A percentile compares a stretch with the other conserved stretches of the same genome.
Evolutionary conservation across 2,797 vertebrate species (phyloP).

Genomic region (Coregonus sp.): DNA sequence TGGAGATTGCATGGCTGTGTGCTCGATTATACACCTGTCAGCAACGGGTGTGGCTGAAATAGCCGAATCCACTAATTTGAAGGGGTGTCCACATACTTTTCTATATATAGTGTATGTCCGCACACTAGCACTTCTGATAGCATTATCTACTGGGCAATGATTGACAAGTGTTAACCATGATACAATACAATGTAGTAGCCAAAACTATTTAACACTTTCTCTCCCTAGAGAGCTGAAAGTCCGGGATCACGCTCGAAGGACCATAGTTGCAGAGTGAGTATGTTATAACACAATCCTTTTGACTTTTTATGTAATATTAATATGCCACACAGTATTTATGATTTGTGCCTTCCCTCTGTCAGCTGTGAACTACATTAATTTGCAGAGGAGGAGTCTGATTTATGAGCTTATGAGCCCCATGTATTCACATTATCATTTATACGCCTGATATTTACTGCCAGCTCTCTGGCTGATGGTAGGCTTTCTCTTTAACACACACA

Average conservation of each 20-base stretch:
- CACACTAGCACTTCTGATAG: slow-evolving; percentile 39
- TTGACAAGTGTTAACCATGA: background rate
- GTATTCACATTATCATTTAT: slow-evolving; percentile 72
- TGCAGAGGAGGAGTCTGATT: slow-evolving; percentile 62
- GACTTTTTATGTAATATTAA: slow-evolving; percentile 52
- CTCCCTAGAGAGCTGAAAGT: slow-evolving; percentile 17
- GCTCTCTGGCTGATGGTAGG: slow-evolving; percentile 59
- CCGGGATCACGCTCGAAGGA: background rate
- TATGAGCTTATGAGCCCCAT: slow-evolving; percentile 62
- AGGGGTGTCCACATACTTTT: no score
- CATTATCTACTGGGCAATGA: slow-evolving; percentile 55
- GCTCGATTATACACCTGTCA: no score
- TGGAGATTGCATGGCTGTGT: no score
- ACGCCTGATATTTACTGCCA: slow-evolving; percentile 70
- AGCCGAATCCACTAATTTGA: no score
- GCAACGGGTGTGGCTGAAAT: no score
- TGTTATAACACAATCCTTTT: background rate
- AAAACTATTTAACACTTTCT: slow-evolving; percentile 10
- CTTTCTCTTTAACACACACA: slow-evolving; percentile 31
- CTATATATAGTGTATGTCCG: slow-evolving; percentile 22
- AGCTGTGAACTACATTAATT: slow-evolving; percentile 71
- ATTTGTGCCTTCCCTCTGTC: slow-evolving; percentile 58
- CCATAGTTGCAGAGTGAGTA: background rate
- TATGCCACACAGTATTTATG: slow-evolving; percentile 60
- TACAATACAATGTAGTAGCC: slow-evolving; percentile 1